phyloP scores from a whole-genome alignment of 37 sponge, comb jelly and placozoan species.

The Ephydatia muelleri region DNA sequence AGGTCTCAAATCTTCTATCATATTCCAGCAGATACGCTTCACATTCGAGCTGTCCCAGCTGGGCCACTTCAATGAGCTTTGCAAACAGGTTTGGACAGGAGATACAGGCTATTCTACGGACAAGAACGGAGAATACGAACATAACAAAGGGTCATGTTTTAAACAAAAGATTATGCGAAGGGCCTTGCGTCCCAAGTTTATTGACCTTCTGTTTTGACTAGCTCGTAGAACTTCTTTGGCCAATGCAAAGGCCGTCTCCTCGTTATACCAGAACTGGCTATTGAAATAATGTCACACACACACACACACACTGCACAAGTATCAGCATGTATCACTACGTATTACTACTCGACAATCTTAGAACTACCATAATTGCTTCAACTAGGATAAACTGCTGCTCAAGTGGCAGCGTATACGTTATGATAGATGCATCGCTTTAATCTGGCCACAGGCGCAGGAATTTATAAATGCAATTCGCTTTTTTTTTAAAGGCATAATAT shows the following conservation, averaged over 20 bases:
- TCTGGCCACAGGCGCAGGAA: too few relatives aligned
- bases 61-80: slow-evolving; percentile 48
- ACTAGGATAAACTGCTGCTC: not conserved
- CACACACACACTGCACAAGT: too few relatives aligned
- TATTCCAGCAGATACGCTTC: slow-evolving; percentile 62
- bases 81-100: slow-evolving; percentile 75
- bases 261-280: slow-evolving; percentile 91
- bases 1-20: slow-evolving; percentile 57
- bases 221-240: slow-evolving; percentile 67
- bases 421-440: not conserved
- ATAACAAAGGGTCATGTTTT: too few relatives aligned
- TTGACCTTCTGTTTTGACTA: slow-evolving; percentile 36
- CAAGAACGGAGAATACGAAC: not conserved
- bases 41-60: slow-evolving; percentile 32
- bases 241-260: slow-evolving; percentile 56
- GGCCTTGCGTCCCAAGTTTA: not conserved
- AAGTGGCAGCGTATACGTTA: not conserved
- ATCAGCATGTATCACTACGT: too few relatives aligned
- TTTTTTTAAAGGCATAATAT: too few relatives aligned
- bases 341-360: too few relatives aligned
- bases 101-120: slow-evolving; percentile 71
- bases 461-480: too few relatives aligned
- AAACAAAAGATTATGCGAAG: too few relatives aligned
- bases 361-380: slow-evolving; percentile 79
- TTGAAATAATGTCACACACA: too few relatives aligned